Base-by-base conservation (phyloP, 2,888 invertebrate species). In the Trypoxylon attenuatum region DNA sequence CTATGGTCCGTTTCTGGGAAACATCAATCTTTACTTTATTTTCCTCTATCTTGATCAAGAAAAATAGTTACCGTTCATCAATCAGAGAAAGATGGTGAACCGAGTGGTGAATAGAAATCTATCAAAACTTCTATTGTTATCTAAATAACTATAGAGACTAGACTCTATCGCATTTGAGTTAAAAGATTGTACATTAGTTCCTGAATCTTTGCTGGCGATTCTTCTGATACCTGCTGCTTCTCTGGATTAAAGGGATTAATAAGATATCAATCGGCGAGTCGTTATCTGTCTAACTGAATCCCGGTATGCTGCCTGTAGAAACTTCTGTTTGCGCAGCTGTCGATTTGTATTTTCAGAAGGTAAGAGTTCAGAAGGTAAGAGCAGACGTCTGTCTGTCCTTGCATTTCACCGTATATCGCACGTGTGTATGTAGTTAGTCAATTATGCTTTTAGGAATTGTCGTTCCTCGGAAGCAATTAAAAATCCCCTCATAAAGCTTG, bases 241-340 rank as follows among this genome's bases (percentile, higher is more conserved):
- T 8, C 18, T 4, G 10, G 33, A 19, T 25, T 25, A 39, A 27
- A 41, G 6, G 10, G n/a, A 33, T 43, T 25, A 55, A 25, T 38
- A 15, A 43, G 42, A 25, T 55, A 42, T 47, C 19, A 23, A 45
- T 25, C 45, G n/a, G n/a, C 16, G 33, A 47, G 29, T 18, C 22
- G 41, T 51, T 51, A 54, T 51, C 27, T 21, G 23, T 15, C 49
- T 19, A 29, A 46, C 18, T 4, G 27, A 5, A 18, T n/a, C 16
- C 22, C 18, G 21, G 6, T 21, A 23, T 23, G 22, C 38, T 19
- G 25, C 8, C 41, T 25, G 52, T 27, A 33, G 13, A 41, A 16
- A 4, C 13, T 6, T 13, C 15, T 57, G 18, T 62, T 62, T 62
- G 42, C 42, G 49, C 62, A 62, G 52, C 46, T 62, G 57, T 10